phyloP scores from a whole-genome alignment of 2,888 invertebrate species.

The Entomobrya proxima region DNA sequence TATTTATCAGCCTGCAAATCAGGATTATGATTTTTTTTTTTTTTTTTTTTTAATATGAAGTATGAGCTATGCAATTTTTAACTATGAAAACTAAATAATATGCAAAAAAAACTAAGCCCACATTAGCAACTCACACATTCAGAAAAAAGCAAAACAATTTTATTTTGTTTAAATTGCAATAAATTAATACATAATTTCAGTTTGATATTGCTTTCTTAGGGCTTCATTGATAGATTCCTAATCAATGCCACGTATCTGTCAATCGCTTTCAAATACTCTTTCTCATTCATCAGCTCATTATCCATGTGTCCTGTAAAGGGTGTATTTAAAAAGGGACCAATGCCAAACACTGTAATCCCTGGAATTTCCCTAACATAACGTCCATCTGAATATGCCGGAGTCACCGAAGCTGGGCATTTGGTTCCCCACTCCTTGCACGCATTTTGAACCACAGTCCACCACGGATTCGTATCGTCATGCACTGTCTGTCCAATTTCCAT shows the following conservation, averaged over 20 bases:
- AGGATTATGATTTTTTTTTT: too few species aligned
- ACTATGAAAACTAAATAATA: too few species aligned
- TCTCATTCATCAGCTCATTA: conserved; percentile 58
- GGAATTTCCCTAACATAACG: conserved; percentile 80
- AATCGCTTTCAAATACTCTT: conserved; percentile 44
- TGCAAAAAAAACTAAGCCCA: too few species aligned
- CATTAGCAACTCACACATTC: too few species aligned
- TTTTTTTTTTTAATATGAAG: too few species aligned
- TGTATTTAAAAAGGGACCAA: conserved; percentile 50
- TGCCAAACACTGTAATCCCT: conserved; percentile 61
- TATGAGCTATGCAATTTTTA: too few species aligned
- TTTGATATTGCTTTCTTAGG: too few species aligned
- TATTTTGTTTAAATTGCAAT: too few species aligned
- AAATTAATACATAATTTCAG: too few species aligned
- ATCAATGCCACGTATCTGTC: conserved; percentile 35
- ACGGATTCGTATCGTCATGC: conserved; percentile 82
- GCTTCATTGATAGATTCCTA: neutral
- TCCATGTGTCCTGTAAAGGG: conserved; percentile 36
- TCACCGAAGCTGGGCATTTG: neutral
- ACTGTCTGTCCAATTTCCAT: conserved; percentile 82
- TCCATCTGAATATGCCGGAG: neutral
- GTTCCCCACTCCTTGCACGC: conserved; percentile 71
- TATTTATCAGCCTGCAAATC: too few species aligned
- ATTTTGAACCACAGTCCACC: conserved; percentile 85
- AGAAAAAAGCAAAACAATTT: too few species aligned